phyloP scores from a whole-genome alignment of 2,888 invertebrate species.

The Andrena fulva region DNA sequence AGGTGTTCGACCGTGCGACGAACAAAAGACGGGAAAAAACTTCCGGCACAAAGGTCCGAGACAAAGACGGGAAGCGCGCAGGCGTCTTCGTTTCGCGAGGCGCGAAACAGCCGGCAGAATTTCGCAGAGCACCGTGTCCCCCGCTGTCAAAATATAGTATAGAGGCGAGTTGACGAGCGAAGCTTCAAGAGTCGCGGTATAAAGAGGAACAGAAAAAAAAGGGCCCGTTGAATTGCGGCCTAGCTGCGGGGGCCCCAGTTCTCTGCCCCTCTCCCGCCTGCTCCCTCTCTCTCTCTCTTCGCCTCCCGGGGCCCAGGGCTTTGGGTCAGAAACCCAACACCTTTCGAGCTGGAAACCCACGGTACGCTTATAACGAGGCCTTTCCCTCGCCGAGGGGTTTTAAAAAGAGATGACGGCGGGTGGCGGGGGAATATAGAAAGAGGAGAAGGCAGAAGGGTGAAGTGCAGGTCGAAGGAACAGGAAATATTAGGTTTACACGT shows the following conservation, averaged over 20 bases:
- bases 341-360: constrained; percentile 71
- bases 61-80: constrained; percentile 45
- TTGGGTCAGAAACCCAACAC: constrained; percentile 82
- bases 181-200: constrained; percentile 62
- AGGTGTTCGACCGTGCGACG: constrained; percentile 6
- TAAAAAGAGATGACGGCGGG: constrained; percentile 69
- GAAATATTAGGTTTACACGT: constrained; percentile 82
- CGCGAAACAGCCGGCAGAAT: constrained; percentile 78
- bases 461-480: constrained; percentile 68
- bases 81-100: constrained; percentile 56
- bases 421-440: constrained; percentile 59
- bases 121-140: constrained; percentile 82
- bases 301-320: constrained; percentile 61
- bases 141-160: constrained; percentile 84
- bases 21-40: constrained; percentile 27
- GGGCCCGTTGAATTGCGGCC: constrained; percentile 56
- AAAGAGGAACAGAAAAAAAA: constrained; percentile 47
- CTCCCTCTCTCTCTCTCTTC: neutral
- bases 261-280: neutral
- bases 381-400: constrained; percentile 74
- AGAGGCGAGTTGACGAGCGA: constrained; percentile 75
- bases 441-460: constrained; percentile 59
- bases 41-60: constrained; percentile 26
- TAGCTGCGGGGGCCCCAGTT: constrained; percentile 46
- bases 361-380: constrained; percentile 79